These are phyloP conservation scores for Physella acuta DNA, from an alignment of 1,140 invertebrate genomes.

Conservation along the genomic window DNA sequence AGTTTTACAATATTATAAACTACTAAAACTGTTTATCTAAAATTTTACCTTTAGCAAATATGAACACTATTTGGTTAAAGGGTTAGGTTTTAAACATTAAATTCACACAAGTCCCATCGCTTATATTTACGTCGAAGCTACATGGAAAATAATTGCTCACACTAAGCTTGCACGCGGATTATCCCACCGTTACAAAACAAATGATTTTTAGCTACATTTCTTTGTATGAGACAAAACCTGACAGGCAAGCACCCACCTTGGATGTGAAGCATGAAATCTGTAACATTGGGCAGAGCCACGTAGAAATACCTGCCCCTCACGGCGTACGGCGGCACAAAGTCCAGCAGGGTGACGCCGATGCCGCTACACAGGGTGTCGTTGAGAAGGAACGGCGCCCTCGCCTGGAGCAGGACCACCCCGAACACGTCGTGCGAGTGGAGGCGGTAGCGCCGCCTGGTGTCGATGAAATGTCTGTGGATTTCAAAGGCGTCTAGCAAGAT, in stretches of 20 bases:
- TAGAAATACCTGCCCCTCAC: constrained; percentile 6
- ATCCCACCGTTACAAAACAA: too few relatives aligned
- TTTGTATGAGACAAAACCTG: too few relatives aligned
- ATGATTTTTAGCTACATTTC: too few relatives aligned
- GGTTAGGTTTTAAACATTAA: too few relatives aligned
- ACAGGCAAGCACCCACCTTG: constrained; percentile 1
- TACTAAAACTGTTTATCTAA: too few relatives aligned
- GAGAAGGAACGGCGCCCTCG: neutral
- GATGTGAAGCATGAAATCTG: neutral
- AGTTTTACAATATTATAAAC: too few relatives aligned
- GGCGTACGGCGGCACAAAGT: constrained; percentile 13
- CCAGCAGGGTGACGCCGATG: neutral
- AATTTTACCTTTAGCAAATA: too few relatives aligned
- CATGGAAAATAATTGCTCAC: too few relatives aligned
- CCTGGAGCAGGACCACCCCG: constrained; percentile 7
- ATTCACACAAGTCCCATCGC: too few relatives aligned
- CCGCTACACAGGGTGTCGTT: neutral
- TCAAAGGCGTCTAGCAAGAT: constrained; percentile 17
- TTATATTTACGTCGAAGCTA: too few relatives aligned
- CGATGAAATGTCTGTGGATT: constrained; percentile 7
- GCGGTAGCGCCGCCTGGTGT: neutral
- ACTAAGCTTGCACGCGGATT: too few relatives aligned
- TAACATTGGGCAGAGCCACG: constrained; percentile 9
- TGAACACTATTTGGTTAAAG: too few relatives aligned
- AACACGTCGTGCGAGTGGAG: constrained; percentile 9